Evolutionary conservation across 53 echinoderm and acorn worm species (phyloP).

Genomic region (Crossaster papposus): DNA sequence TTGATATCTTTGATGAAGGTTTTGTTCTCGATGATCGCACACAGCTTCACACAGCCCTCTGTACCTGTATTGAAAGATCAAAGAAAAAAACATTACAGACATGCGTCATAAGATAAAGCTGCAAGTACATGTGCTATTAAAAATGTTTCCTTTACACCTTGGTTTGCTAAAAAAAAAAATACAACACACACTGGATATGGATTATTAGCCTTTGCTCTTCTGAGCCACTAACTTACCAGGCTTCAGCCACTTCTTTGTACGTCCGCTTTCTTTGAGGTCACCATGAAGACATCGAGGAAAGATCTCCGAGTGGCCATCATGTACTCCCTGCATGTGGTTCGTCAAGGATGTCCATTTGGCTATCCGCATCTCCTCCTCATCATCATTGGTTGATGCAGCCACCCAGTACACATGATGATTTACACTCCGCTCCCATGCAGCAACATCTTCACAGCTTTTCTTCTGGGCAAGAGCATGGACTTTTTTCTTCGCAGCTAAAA

Average conservation of each 20-base stretch:
- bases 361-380: constrained; percentile 18
- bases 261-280: constrained; percentile 29
- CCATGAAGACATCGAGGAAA: constrained; percentile 67
- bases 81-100: not conserved
- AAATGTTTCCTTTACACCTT: not conserved
- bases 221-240: too few relatives aligned
- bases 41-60: too few relatives aligned
- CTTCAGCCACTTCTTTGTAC: constrained; percentile 66
- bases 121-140: not conserved
- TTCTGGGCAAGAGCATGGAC: constrained; percentile 33
- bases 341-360: constrained; percentile 49
- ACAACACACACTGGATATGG: constrained; percentile 1
- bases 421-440: constrained; percentile 56
- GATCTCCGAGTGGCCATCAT: constrained; percentile 55
- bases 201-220: too few relatives aligned
- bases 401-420: constrained; percentile 67
- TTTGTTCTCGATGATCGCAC: constrained; percentile 29
- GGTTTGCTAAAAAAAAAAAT: not conserved
- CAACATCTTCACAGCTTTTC: constrained; percentile 31
- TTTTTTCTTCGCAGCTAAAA: constrained; percentile 49
- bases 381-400: constrained; percentile 54
- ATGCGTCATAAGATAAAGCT: not conserved
- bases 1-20: constrained; percentile 60
- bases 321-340: constrained; percentile 59
- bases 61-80: constrained; percentile 58